Evolutionary conservation across 2,888 invertebrate genomes (phyloP), one percentile per base, ranked within the genome.

Genomic region (Caenorhabditis zanzibari): DNA sequence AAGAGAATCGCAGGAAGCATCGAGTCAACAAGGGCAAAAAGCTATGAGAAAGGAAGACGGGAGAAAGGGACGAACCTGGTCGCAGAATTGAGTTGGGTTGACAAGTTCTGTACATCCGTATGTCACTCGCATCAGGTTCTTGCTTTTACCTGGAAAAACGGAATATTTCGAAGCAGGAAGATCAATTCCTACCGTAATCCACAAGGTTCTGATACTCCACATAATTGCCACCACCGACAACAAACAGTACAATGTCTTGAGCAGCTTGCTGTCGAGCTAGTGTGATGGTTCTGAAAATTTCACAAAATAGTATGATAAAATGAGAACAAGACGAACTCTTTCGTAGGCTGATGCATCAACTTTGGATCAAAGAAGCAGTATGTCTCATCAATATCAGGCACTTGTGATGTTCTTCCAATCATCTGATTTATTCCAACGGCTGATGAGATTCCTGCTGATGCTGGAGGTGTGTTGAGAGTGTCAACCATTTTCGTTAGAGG

Each of bases 151-250:
- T 85, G 58, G 2, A 81, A 76, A 32, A 14, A 44, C 26, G n/a
- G 47, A 54, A 38, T 6, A 4, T 7, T 38, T 26, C 22, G 54
- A 14, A n/a, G 52, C 0, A 68, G 12, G 14, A 32, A 26, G 9
- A 32, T 16, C 16, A 12, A 41, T 9, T 22, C 10, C 6, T 71
- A 68, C 86, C 86, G 63, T 87, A 88, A 58, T 88, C 85, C 3
- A 85, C 82, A 69, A 99, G 94, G 94, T 99, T 99, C 93, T 98
- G 98, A 93, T 99, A 99, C 93, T 99, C 99, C 92, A 98, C 98
- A 92, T 99, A 99, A 94, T 98, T 98, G 64, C 99, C 94, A 28
- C 94, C 94, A 59, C 94, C 94, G 35, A 94, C 93, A 19, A 94
- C 92, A 83, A 94, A 94, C 44, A 94, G 93, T 85, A 93, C 92